Percentiles rank a stretch among this genome's conserved stretches.
phyloP scores from a whole-genome alignment of 2,888 invertebrate species.

The Cepaea hortensis region DNA sequence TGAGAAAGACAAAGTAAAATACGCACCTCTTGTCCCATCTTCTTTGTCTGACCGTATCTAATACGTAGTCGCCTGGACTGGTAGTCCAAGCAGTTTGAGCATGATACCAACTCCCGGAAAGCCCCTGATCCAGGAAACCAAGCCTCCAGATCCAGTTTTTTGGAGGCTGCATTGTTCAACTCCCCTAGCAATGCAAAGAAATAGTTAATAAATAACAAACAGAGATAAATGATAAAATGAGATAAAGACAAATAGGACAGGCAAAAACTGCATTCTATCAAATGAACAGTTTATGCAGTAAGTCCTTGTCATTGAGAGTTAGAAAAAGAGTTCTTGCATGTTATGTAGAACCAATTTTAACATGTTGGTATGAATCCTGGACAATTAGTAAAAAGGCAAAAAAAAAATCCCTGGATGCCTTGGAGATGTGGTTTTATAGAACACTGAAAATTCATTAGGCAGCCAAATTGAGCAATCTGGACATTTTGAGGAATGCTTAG shows the following conservation, averaged over 20 bases:
- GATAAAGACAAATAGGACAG: background rate
- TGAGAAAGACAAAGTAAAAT: background rate
- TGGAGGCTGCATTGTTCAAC: slow-evolving; percentile 97
- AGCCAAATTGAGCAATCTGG: too few species aligned
- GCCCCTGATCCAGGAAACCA: slow-evolving; percentile 99
- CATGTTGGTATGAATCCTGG: too few species aligned
- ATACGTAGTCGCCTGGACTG: slow-evolving; percentile 83
- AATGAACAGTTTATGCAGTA: too few species aligned
- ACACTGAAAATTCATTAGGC: too few species aligned
- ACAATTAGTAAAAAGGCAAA: too few species aligned
- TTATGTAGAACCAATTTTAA: too few species aligned
- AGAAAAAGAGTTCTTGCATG: too few species aligned
- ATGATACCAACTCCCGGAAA: slow-evolving; percentile 97
- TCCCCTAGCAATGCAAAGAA: slow-evolving; percentile 80
- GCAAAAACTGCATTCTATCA: background rate
- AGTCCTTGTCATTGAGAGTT: too few species aligned
- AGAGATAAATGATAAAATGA: background rate
- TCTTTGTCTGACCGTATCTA: slow-evolving; percentile 96
- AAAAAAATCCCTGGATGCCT: too few species aligned
- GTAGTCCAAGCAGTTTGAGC: slow-evolving; percentile 98
- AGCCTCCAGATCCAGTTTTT: slow-evolving; percentile 97
- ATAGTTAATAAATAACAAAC: background rate
- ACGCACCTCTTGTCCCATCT: slow-evolving; percentile 79
- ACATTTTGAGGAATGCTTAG: too few species aligned
- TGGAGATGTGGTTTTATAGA: too few species aligned